These are phyloP conservation scores for Jaculus jaculus DNA, from an alignment of 2,113 vertebrate genomes.

Conservation along the genomic window DNA sequence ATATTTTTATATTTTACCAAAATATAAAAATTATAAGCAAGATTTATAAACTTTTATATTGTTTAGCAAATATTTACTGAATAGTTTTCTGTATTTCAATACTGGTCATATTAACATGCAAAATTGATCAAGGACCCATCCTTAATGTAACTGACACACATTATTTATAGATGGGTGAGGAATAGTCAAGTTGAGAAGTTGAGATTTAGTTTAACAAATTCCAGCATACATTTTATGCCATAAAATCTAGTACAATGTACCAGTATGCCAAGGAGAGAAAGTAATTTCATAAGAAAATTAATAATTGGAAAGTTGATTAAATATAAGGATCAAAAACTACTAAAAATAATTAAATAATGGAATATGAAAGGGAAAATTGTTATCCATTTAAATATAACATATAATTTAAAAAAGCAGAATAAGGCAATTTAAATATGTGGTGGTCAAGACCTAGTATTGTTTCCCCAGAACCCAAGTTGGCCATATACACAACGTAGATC, in stretches of 20 bases:
- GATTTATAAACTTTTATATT: background rate
- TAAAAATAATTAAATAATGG: no score
- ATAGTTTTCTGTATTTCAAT: background rate
- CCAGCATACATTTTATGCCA: background rate
- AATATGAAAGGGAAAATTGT: no score
- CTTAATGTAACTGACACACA: background rate
- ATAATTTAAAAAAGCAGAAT: background rate
- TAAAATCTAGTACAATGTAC: background rate
- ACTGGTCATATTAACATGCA: background rate
- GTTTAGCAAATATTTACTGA: background rate
- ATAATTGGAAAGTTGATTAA: no score
- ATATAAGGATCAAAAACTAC: no score
- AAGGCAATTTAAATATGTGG: background rate
- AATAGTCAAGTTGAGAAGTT: background rate
- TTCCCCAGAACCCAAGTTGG: no score
- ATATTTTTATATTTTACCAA: background rate
- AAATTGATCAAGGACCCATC: background rate
- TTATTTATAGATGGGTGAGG: no score
- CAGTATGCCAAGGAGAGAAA: background rate
- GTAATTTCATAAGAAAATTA: no score
- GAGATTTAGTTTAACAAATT: background rate
- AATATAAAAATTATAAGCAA: background rate
- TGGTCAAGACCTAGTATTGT: no score
- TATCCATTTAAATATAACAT: no score
- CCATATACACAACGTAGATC: no score